Base-by-base conservation (phyloP, 2,113 vertebrate genomes). In the Chascanopsetta lugubris region DNA sequence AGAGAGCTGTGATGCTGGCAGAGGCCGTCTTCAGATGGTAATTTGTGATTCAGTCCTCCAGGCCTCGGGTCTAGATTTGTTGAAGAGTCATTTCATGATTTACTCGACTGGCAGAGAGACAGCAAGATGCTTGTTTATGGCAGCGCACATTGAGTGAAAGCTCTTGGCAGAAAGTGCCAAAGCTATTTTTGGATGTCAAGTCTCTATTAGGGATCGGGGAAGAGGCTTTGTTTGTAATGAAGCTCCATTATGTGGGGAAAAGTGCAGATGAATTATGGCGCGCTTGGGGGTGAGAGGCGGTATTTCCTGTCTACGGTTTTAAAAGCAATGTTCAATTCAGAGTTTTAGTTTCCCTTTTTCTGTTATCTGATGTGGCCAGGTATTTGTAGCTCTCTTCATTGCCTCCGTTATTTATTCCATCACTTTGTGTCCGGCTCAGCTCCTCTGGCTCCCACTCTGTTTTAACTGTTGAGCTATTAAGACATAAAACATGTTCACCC, bases 101-200 rank as follows among this genome's bases (percentile, higher is more conserved):
- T 82, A 78, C 29, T 46, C 51, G 40, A 53, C 59, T 85, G 78
- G 77, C 78, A 75, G 26, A 10, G 34, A 57, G 62, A 69, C 60
- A 61, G 55, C 38, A 47, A 57, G 82, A 79, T 61, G 61, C 79
- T 75, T 69, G 69, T 79, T 85, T 67, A 84, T 59, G 83, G 77
- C 76, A 69, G 63, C 25, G 45, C 80, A 11, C 13, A 13, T 62
- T 56, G 56, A 84, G 63, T 32, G 70, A 76, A 61, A 72, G 58
- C 55, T 79, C 80, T 75, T 85, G 86, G 80, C 83, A 81, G 69
- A 79, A 79, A 68, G 24, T 0, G 12, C 15, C 2, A 11, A 56
- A 0, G 34, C 86, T 87, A 87, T 88, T 87, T 88, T 82, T 65
- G 77, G 80, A 79, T 68, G 66, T 79, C 51, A 51, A 51, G 30